phyloP scores from a whole-genome alignment of 2,113 vertebrate species.

The Tichodroma muraria region DNA sequence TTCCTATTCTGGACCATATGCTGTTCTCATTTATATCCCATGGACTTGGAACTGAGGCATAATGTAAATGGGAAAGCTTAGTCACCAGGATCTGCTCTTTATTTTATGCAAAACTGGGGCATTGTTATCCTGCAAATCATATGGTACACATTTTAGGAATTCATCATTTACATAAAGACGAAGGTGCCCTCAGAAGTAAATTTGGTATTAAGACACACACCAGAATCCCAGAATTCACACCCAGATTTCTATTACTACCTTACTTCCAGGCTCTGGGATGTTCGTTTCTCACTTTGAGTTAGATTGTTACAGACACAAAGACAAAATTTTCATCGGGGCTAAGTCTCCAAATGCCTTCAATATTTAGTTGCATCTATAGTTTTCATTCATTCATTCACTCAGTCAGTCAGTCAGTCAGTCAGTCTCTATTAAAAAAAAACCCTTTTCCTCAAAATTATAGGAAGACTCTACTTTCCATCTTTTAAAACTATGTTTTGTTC shows the following conservation, averaged over 20 bases:
- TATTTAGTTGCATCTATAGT: neutral
- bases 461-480: neutral
- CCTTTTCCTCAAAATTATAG: neutral
- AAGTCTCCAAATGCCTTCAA: neutral
- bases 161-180: neutral
- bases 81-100: conserved; percentile 2
- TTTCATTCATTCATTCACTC: too few relatives aligned
- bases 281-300: neutral
- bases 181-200: neutral
- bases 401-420: neutral
- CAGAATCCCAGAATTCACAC: neutral
- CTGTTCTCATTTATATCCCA: conserved; percentile 51
- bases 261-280: neutral
- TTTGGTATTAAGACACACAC: neutral
- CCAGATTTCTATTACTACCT: neutral
- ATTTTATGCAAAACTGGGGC: conserved; percentile 31
- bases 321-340: neutral
- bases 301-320: neutral
- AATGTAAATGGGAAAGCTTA: conserved; percentile 32
- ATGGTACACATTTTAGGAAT: neutral
- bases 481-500: neutral
- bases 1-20: conserved; percentile 55
- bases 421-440: neutral
- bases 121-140: conserved; percentile 20
- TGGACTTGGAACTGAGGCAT: conserved; percentile 42